Evolutionary conservation across 2,797 vertebrate species (phyloP).

Genomic region (Peromyscus eremicus): DNA sequence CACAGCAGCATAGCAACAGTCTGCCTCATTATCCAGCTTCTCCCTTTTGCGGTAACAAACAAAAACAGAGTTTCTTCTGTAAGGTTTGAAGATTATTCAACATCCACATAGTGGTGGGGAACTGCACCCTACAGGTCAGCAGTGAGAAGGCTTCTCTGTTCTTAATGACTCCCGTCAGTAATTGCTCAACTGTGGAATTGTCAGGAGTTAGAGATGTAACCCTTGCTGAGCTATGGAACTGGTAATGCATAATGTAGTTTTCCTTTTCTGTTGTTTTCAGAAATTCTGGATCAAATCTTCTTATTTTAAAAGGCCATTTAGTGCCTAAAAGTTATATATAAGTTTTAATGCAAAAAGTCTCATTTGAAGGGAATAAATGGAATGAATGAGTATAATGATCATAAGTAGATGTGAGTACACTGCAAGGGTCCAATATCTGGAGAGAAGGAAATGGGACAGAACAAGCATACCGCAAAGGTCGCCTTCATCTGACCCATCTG

Average conservation of each 20-base stretch:
- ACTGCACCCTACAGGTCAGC: neutral
- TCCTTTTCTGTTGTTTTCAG: neutral
- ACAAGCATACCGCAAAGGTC: slow-evolving; percentile 93
- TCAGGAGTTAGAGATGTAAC: neutral
- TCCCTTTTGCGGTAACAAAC: neutral
- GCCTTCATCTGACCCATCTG: slow-evolving; percentile 98
- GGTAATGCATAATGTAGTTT: neutral
- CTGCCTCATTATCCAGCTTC: neutral
- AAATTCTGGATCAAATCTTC: neutral
- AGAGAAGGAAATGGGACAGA: slow-evolving; percentile 19
- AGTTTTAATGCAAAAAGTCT: neutral
- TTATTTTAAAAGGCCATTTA: neutral
- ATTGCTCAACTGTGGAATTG: neutral
- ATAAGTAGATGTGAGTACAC: slow-evolving; percentile 4
- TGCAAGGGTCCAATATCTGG: neutral
- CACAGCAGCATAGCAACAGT: neutral
- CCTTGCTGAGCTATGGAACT: neutral
- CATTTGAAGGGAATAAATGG: neutral
- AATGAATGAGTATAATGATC: neutral
- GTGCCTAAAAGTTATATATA: neutral
- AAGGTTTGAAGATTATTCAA: neutral
- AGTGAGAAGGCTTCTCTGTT: slow-evolving; percentile 1
- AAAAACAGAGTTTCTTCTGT: neutral
- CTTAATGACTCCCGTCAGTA: neutral
- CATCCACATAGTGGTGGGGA: neutral